phyloP scores from a whole-genome alignment of 2,113 vertebrate species.

The Petrocephalus microphthalmus region DNA sequence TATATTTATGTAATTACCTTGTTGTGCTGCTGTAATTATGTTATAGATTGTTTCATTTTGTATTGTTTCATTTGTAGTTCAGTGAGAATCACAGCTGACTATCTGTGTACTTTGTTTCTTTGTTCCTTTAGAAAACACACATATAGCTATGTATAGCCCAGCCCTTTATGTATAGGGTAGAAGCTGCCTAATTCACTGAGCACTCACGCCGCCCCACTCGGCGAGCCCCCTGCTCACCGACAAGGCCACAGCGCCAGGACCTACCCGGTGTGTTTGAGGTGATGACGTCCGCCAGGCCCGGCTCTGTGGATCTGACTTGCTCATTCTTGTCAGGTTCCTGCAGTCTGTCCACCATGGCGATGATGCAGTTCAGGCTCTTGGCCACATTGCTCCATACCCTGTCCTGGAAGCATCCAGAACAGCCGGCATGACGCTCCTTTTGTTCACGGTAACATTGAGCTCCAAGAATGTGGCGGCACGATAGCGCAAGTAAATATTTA shows the following conservation, averaged over 20 bases:
- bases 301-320: slow-evolving; percentile 46
- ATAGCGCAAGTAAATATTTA: too few species aligned
- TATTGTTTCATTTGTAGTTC: too few species aligned
- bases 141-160: too few species aligned
- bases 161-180: too few species aligned
- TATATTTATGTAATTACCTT: too few species aligned
- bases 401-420: slow-evolving; percentile 72
- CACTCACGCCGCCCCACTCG: neutral
- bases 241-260: neutral
- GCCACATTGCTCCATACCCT: slow-evolving; percentile 90
- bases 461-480: neutral
- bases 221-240: neutral
- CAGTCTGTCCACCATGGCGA: slow-evolving; percentile 87
- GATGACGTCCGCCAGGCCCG: slow-evolving; percentile 63
- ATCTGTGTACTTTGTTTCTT: too few species aligned
- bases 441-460: neutral
- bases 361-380: slow-evolving; percentile 88
- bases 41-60: too few species aligned
- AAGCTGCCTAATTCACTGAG: too few species aligned
- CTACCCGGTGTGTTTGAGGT: slow-evolving; percentile 72
- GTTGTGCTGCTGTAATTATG: too few species aligned
- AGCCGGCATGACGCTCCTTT: slow-evolving; percentile 28
- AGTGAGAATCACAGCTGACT: too few species aligned
- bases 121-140: too few species aligned
- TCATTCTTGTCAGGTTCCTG: slow-evolving; percentile 67